Conservation (phyloP, 2,113 vertebrate genomes). For the Lycaon pictus region DNA sequence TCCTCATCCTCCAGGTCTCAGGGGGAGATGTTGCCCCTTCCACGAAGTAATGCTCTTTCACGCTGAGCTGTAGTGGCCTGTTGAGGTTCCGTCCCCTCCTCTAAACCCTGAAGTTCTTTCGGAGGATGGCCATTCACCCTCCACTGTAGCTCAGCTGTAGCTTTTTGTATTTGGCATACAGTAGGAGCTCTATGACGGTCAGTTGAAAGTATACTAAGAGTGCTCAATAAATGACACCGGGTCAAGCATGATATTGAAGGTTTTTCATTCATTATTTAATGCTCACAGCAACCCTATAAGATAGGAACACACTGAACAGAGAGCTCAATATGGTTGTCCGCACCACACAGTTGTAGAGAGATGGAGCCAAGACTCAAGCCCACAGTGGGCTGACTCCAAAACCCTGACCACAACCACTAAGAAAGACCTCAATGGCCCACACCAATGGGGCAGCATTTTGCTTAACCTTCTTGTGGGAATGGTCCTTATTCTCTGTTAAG, state of each 20-base stretch:
- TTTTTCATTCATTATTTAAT: neutral
- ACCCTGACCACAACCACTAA: neutral
- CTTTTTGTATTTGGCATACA: neutral
- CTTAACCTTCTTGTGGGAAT: neutral
- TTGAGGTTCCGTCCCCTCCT: neutral
- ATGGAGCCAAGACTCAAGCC: neutral
- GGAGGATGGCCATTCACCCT: neutral
- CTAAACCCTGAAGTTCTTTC: neutral
- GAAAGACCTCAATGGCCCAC: neutral
- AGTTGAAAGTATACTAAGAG: neutral
- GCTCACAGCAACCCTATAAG: neutral
- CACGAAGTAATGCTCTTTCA: neutral
- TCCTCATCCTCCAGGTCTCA: neutral
- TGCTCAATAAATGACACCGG: neutral
- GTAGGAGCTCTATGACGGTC: neutral
- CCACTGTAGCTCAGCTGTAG: neutral
- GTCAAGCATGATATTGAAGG: neutral
- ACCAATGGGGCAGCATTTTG: neutral
- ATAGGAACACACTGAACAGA: neutral
- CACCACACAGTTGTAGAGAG: neutral
- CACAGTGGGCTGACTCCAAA: neutral
- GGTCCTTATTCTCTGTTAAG: neutral
- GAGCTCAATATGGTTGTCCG: neutral
- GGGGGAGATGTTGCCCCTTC: neutral
- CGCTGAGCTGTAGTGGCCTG: too few species aligned